Conservation (phyloP, 2,888 invertebrate species). For the Archips xylosteana region DNA sequence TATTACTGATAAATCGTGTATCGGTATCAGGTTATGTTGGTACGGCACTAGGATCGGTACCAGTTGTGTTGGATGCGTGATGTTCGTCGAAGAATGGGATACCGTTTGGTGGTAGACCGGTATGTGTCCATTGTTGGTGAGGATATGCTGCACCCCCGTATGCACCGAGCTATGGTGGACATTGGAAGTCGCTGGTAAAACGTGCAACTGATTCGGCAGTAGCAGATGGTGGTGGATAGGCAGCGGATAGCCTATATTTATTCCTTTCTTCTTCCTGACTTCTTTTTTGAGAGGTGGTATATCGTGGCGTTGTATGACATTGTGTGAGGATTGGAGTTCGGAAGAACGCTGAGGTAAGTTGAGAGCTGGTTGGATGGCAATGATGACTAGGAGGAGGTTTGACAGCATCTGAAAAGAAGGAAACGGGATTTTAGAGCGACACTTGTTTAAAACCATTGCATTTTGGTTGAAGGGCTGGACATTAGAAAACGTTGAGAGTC, state of each 20-base stretch:
- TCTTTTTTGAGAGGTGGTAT: constrained; percentile 12
- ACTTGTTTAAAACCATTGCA: background rate
- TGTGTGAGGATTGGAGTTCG: background rate
- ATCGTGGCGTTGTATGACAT: background rate
- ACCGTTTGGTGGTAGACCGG: constrained; percentile 60
- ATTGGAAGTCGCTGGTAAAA: constrained; percentile 66
- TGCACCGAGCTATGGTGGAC: constrained; percentile 59
- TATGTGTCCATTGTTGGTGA: constrained; percentile 56
- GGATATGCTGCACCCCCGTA: constrained; percentile 53
- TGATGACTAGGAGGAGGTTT: constrained; percentile 31
- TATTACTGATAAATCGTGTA: constrained; percentile 74
- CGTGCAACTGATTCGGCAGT: constrained; percentile 64
- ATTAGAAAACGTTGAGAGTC: too few relatives aligned
- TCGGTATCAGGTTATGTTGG: constrained; percentile 61
- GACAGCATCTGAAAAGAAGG: constrained; percentile 41
- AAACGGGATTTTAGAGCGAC: background rate
- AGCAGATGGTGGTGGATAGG: constrained; percentile 60
- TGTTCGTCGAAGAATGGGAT: constrained; percentile 56
- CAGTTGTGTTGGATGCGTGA: constrained; percentile 58
- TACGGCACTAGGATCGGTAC: constrained; percentile 61
- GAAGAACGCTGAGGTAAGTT: constrained; percentile 29
- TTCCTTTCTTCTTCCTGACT: constrained; percentile 40
- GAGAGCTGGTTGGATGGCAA: constrained; percentile 25
- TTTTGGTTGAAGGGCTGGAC: too few relatives aligned
- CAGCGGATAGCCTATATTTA: constrained; percentile 55